Evolutionary conservation across 2,113 vertebrate species (phyloP).

Genomic region (Anarhynchus alexandrinus): DNA sequence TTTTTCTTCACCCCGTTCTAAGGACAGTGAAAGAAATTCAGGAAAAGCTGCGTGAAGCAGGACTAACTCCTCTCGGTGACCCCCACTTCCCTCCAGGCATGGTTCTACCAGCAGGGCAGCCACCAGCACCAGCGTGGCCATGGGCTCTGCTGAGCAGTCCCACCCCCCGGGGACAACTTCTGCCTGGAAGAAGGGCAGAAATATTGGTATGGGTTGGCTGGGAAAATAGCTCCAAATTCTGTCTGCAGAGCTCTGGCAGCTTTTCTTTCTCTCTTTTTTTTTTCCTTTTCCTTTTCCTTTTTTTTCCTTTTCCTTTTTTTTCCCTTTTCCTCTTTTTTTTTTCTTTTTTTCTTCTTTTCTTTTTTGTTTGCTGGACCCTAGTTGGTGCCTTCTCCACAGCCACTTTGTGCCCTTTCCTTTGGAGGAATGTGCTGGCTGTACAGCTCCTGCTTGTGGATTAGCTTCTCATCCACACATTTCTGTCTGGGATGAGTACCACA

Average conservation of each 20-base stretch:
- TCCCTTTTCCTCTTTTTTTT: too few species aligned
- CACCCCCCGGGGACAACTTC: not conserved
- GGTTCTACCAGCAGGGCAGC: accelerated
- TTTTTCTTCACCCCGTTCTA: constrained; percentile 9
- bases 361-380: not conserved
- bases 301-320: too few species aligned
- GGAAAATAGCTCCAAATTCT: not conserved
- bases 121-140: not conserved
- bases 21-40: not conserved
- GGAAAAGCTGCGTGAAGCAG: not conserved
- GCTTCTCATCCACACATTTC: not conserved
- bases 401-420: not conserved
- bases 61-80: not conserved
- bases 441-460: not conserved
- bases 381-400: not conserved
- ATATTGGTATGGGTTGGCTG: not conserved
- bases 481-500: not conserved
- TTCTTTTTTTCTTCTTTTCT: not conserved
- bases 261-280: too few species aligned
- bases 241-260: not conserved
- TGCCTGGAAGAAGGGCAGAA: not conserved
- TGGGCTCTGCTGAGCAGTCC: not conserved
- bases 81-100: not conserved
- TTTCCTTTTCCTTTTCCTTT: too few species aligned
- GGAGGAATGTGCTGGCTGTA: not conserved